Conservation (phyloP, 2,888 invertebrate species). For the Cheilosia pagana region DNA sequence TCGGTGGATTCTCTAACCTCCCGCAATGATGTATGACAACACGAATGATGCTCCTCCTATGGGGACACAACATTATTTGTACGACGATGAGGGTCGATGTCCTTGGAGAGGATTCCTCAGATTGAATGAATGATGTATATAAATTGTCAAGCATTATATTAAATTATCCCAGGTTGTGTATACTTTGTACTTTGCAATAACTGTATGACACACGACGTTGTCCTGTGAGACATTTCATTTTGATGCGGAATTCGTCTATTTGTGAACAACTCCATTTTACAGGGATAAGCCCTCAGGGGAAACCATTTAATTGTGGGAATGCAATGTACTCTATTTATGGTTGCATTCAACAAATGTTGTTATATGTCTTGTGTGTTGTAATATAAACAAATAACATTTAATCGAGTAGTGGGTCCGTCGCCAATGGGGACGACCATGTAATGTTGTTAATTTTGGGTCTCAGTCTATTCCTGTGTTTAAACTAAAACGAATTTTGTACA, state of each 20-base stretch:
- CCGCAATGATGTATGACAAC: slow-evolving; percentile 52
- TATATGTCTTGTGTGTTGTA: background rate
- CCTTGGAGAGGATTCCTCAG: slow-evolving; percentile 57
- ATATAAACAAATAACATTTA: slow-evolving; percentile 10
- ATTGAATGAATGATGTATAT: slow-evolving; percentile 76
- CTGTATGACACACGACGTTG: slow-evolving; percentile 40
- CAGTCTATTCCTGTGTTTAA: too few relatives aligned
- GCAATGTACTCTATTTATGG: slow-evolving; percentile 12
- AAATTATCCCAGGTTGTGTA: slow-evolving; percentile 76
- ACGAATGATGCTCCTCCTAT: slow-evolving; percentile 43
- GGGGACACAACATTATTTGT: slow-evolving; percentile 30
- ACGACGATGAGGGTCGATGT: slow-evolving; percentile 50
- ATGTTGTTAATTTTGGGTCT: slow-evolving; percentile 14
- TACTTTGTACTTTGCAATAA: slow-evolving; percentile 35
- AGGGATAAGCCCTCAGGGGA: slow-evolving; percentile 7
- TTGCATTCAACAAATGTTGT: slow-evolving; percentile 33
- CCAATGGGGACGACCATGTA: background rate
- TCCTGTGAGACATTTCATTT: slow-evolving; percentile 52
- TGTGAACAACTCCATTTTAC: slow-evolving; percentile 2
- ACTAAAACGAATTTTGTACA: background rate
- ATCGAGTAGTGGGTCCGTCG: background rate
- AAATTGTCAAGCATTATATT: slow-evolving; percentile 78
- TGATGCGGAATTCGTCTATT: slow-evolving; percentile 30
- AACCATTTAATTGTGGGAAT: slow-evolving; percentile 33
- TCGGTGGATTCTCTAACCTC: slow-evolving; percentile 45